phyloP scores from a whole-genome alignment of 2,888 invertebrate genomes.

The Agrotis segetum region DNA sequence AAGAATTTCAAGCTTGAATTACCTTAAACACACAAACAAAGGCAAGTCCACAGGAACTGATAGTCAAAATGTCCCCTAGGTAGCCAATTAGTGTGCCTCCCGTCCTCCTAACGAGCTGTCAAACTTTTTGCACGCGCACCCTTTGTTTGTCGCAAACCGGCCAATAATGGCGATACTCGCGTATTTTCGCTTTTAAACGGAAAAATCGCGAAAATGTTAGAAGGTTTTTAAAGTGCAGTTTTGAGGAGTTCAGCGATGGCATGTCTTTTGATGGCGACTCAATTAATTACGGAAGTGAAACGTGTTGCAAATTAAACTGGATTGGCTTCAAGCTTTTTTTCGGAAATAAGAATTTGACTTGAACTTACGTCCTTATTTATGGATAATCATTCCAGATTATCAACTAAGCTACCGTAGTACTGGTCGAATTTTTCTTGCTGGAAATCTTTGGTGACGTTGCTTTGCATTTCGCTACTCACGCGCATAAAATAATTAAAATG shows the following conservation, averaged over 20 bases:
- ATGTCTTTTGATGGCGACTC: neutral
- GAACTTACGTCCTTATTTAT: too few relatives aligned
- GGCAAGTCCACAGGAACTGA: slow-evolving; percentile 49
- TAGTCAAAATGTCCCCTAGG: slow-evolving; percentile 75
- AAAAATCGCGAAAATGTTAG: slow-evolving; percentile 41
- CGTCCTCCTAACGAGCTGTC: slow-evolving; percentile 84
- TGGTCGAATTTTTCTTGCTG: too few relatives aligned
- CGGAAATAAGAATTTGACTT: too few relatives aligned
- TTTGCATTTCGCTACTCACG: too few relatives aligned
- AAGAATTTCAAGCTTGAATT: slow-evolving; percentile 49
- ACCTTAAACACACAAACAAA: slow-evolving; percentile 60
- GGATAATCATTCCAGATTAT: too few relatives aligned
- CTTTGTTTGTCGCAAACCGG: slow-evolving; percentile 74
- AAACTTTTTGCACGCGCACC: slow-evolving; percentile 83
- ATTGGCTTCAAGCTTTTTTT: neutral
- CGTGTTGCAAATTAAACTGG: neutral
- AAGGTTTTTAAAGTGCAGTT: slow-evolving; percentile 22
- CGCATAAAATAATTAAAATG: too few relatives aligned
- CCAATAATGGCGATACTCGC: slow-evolving; percentile 62
- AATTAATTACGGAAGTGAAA: neutral
- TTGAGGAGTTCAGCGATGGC: slow-evolving; percentile 14
- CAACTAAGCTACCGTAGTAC: too few relatives aligned
- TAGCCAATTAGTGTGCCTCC: slow-evolving; percentile 82
- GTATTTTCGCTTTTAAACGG: slow-evolving; percentile 45
- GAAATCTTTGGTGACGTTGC: too few relatives aligned